Evolutionary conservation across 2,888 invertebrate genomes (phyloP).

Genomic region (Urechis unicinctus): DNA sequence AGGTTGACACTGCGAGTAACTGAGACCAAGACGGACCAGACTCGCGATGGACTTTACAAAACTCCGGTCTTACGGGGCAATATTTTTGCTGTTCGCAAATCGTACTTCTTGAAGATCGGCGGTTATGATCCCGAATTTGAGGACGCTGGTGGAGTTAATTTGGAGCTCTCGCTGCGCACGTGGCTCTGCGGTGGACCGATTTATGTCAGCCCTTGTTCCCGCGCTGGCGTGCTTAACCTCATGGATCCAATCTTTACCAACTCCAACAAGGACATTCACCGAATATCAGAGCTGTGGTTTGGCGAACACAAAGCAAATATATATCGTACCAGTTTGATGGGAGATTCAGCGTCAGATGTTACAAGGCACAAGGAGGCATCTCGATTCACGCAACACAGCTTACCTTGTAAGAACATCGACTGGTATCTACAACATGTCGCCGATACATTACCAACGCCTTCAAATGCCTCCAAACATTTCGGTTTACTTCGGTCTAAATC

Average conservation of each 20-base stretch:
- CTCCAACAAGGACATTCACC: constrained; percentile 10
- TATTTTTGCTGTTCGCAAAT: constrained; percentile 17
- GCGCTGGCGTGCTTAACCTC: constrained; percentile 21
- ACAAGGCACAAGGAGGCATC: no score
- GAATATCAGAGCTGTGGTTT: constrained; percentile 20
- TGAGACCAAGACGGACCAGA: background rate
- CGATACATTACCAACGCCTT: constrained; percentile 12
- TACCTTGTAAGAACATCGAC: constrained; percentile 12
- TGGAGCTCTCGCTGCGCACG: constrained; percentile 20
- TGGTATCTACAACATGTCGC: constrained; percentile 21
- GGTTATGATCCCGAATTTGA: constrained; percentile 19
- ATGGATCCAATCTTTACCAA: constrained; percentile 19
- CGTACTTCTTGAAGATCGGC: constrained; percentile 12
- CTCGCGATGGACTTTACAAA: background rate
- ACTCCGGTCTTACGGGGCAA: constrained; percentile 18
- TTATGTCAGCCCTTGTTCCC: constrained; percentile 17
- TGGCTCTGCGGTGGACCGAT: constrained; percentile 19
- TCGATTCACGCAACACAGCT: background rate
- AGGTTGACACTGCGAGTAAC: constrained; percentile 15
- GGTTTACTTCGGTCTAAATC: constrained; percentile 18
- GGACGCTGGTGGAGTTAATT: constrained; percentile 18
- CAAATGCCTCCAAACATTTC: constrained; percentile 12
- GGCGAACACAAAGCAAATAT: constrained; percentile 8
- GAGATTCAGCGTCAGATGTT: background rate
- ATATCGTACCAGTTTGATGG: constrained; percentile 8